A percentile compares a stretch with the other conserved stretches of the same genome.
Conservation (phyloP, 2,113 vertebrate genomes). For the Telmatochromis sp. region DNA sequence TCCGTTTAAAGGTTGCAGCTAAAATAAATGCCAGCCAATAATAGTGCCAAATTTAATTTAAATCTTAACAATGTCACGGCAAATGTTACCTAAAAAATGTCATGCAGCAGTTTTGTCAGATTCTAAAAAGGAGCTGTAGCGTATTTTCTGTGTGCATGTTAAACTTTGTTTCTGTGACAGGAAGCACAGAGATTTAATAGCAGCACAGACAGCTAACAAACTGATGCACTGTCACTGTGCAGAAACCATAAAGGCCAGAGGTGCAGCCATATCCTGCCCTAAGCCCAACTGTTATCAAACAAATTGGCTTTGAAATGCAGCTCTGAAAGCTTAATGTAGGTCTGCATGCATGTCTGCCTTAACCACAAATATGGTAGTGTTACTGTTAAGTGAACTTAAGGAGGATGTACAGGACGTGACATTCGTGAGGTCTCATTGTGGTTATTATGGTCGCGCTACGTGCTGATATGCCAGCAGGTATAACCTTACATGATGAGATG, state of each 20-base stretch:
- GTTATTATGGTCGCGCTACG: neutral
- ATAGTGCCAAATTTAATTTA: neutral
- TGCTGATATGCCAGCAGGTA: neutral
- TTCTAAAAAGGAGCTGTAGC: neutral
- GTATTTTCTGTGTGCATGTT: neutral
- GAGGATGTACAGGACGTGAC: neutral
- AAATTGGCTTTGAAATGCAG: neutral
- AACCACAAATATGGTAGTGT: neutral
- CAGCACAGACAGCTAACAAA: neutral
- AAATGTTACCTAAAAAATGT: neutral
- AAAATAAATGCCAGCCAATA: neutral
- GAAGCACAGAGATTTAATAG: neutral
- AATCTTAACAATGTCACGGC: neutral
- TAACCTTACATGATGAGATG: slow-evolving; percentile 85
- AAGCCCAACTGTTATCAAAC: neutral
- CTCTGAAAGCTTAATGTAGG: neutral
- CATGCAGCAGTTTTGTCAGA: neutral
- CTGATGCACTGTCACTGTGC: neutral
- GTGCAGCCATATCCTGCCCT: slow-evolving; percentile 1
- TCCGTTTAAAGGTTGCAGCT: neutral
- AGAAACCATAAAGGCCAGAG: neutral
- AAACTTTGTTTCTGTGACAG: neutral
- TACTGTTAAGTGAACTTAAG: neutral
- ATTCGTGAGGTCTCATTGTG: neutral
- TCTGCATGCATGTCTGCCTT: neutral